A percentile compares a stretch with the other conserved stretches of the same genome.
Evolutionary conservation across 2,797 vertebrate species (phyloP).

Genomic region (Eospalax fontanierii): DNA sequence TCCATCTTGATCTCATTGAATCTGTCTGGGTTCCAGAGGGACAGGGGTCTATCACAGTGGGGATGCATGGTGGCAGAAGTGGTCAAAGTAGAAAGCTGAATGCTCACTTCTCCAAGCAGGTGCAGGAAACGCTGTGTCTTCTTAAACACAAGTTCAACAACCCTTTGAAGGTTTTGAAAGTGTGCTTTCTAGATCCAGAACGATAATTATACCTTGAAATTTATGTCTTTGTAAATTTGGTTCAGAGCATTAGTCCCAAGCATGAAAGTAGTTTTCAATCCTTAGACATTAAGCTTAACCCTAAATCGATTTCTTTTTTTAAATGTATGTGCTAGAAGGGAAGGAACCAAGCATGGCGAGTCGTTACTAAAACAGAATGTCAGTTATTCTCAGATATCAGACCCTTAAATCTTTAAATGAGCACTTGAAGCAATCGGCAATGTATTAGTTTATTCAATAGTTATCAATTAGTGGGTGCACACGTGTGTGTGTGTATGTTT

Average conservation of each 20-base stretch:
- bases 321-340: background rate
- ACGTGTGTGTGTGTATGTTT: background rate
- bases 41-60: no score
- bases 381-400: background rate
- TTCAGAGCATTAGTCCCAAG: background rate
- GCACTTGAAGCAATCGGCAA: background rate
- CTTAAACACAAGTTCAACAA: background rate
- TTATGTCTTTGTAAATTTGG: slow-evolving; percentile 19
- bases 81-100: no score
- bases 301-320: slow-evolving; percentile 6
- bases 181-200: slow-evolving; percentile 19
- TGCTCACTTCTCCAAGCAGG: no score
- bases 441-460: background rate
- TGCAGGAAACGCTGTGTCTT: background rate
- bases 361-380: background rate
- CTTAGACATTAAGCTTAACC: background rate
- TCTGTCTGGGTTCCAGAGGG: no score
- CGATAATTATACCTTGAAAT: background rate
- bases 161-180: background rate
- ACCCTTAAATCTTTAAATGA: slow-evolving; percentile 11
- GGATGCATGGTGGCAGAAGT: no score
- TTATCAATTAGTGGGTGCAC: background rate
- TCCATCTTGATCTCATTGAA: no score
- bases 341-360: background rate
- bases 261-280: background rate